phyloP scores from a whole-genome alignment of 2,797 vertebrate genomes.

The Melanotaenia parkinsoni region DNA sequence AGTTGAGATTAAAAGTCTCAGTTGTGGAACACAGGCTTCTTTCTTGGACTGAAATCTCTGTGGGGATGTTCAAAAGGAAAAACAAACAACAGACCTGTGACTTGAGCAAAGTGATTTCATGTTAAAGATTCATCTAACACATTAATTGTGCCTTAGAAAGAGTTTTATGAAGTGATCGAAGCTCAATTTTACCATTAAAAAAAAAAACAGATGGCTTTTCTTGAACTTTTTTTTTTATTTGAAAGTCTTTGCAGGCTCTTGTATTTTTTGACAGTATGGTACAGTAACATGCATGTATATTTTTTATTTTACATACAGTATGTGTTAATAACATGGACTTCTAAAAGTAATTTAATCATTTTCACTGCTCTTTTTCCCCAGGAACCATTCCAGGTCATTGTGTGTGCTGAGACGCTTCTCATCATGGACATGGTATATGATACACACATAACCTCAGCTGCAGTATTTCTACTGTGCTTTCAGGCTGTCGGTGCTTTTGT shows the following conservation, averaged over 20 bases:
- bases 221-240: background rate
- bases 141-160: background rate
- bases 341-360: background rate
- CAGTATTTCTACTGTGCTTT: background rate
- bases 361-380: constrained; percentile 63
- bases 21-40: too few species aligned
- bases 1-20: too few species aligned
- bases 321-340: background rate
- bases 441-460: background rate
- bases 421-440: constrained; percentile 96
- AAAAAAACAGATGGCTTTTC: background rate
- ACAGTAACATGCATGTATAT: background rate
- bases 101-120: background rate
- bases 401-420: constrained; percentile 93
- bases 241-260: background rate
- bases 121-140: background rate
- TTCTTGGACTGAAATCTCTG: too few species aligned
- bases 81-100: too few species aligned
- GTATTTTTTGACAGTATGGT: background rate
- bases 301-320: background rate
- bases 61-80: too few species aligned
- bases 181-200: background rate
- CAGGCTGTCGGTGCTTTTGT: background rate
- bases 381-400: constrained; percentile 94
- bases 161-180: background rate